These are phyloP conservation scores for Epirrhoe tristata DNA, from an alignment of 2,888 invertebrate species.

Conservation along the genomic window DNA sequence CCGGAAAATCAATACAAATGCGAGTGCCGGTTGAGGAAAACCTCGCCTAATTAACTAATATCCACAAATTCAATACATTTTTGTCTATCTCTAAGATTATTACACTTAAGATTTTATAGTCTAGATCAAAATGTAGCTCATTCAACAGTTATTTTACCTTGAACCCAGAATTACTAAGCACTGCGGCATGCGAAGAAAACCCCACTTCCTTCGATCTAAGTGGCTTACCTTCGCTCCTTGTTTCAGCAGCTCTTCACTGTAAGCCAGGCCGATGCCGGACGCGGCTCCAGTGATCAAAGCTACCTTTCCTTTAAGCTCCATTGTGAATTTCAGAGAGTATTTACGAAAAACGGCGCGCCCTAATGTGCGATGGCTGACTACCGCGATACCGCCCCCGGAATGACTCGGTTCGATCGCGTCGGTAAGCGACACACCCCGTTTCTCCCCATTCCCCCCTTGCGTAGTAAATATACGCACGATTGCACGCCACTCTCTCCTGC, in stretches of 20 bases:
- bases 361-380: conserved; percentile 61
- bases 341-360: conserved; percentile 61
- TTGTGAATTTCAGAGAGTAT: conserved; percentile 59
- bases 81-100: not conserved
- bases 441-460: conserved; percentile 68
- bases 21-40: conserved; percentile 42
- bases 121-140: conserved; percentile 40
- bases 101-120: not conserved
- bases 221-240: conserved; percentile 89
- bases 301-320: conserved; percentile 91
- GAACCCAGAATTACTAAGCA: conserved; percentile 61
- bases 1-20: conserved; percentile 77
- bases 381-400: conserved; percentile 62
- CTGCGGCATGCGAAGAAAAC: conserved; percentile 43
- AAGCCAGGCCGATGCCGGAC: conserved; percentile 90
- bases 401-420: conserved; percentile 73
- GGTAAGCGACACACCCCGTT: conserved; percentile 59
- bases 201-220: conserved; percentile 34
- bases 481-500: conserved; percentile 70
- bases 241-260: conserved; percentile 89
- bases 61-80: not conserved
- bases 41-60: conserved; percentile 11
- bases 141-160: conserved; percentile 70
- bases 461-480: conserved; percentile 79
- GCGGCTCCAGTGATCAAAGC: conserved; percentile 91